Evolutionary conservation across 2,797 vertebrate genomes (phyloP).

Genomic region (Hylomyscus alleni): DNA sequence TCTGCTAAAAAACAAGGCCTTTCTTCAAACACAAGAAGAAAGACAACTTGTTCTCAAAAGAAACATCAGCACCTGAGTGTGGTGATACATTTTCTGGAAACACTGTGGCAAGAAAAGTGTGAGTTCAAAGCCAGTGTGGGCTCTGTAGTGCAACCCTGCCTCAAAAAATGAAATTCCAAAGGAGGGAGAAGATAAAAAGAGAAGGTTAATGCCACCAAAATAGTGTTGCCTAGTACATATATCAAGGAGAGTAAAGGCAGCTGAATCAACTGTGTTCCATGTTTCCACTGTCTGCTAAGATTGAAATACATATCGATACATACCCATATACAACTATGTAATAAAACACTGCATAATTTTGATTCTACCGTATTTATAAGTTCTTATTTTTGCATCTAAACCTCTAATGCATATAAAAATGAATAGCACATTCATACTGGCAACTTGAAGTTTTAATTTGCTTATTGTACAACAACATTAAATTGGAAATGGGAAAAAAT

Average conservation of each 20-base stretch:
- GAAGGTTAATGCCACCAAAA: neutral
- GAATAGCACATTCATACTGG: neutral
- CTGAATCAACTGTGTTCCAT: neutral
- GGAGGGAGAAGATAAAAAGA: neutral
- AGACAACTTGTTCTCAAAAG: neutral
- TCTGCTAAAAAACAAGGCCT: neutral
- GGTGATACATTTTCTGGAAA: neutral
- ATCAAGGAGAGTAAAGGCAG: neutral
- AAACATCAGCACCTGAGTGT: neutral
- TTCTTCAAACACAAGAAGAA: constrained; percentile 17
- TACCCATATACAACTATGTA: neutral
- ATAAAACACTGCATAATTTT: neutral
- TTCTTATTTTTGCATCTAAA: constrained; percentile 20
- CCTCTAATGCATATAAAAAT: neutral
- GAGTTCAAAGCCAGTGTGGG: neutral
- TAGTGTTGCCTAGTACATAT: neutral
- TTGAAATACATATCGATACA: neutral
- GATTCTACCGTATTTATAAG: neutral
- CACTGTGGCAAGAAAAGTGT: neutral
- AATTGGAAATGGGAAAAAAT: neutral
- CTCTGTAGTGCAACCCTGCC: neutral
- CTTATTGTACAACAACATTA: neutral
- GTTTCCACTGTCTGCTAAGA: constrained; percentile 24
- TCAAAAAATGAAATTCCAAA: neutral
- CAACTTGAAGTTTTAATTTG: constrained; percentile 36